Base-by-base conservation (phyloP, 2,797 vertebrate genomes). In the Loris lydekkerianus region DNA sequence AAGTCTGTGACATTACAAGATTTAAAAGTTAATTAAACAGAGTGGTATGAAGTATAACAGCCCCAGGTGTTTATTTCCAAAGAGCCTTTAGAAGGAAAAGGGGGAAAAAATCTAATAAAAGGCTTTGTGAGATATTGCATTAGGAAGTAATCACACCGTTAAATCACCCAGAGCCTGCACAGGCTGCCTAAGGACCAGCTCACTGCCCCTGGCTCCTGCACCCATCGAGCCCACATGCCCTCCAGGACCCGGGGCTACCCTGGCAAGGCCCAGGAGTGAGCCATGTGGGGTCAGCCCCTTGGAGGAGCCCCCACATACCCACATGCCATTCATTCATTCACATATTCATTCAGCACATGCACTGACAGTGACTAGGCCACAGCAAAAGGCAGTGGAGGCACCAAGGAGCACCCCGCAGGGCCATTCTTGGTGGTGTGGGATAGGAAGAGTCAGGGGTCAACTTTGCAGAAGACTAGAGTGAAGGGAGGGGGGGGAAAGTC, bases 11-110 rank as follows among this genome's bases (percentile, higher is more conserved):
- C 96, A 96, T 86, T n/a, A 88, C 73, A 93, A 97, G 98, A 98
- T 98, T 98, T 98, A 98, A 96, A 98, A 98, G 98, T 98, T 98
- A 98, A 98, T 98, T 98, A 98, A 98, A 97, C 96, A 61, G 97
- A 98, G 95, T 95, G 97, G 97, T 81, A 97, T 15, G 96, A 83
- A 93, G 72, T 89, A 46, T 87, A 98, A 97, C 96, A 97, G 98
- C 98, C 98, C 83, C 94, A 96, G 97, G 98, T 98, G 95, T 97
- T 98, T 98, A 97, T 98, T 98, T 98, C 97, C 97, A 97, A 97
- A 96, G 96, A 94, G 94, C 14, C 29, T 96, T 97, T 97, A 94
- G 95, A 97, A 98, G 94, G 97, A 96, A 98, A 96, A 23, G 10
- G 95, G 94, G 97, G 10, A 13, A 81, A 73, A 73, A 97, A 98